Evolutionary conservation across 2,888 invertebrate species (phyloP).

Genomic region (Strigamia crassipes): DNA sequence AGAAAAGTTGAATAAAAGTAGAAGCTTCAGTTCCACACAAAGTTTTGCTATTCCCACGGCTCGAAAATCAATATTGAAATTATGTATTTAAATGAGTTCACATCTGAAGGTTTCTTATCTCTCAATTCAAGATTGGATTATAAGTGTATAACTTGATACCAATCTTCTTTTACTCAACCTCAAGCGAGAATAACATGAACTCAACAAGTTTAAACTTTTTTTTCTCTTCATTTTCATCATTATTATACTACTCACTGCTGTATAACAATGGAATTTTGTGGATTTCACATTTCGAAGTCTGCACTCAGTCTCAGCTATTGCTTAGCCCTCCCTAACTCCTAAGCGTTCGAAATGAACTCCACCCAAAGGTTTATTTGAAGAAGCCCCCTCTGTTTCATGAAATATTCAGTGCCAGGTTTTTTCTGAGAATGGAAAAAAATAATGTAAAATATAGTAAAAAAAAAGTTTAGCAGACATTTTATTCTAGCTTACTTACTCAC

Average conservation of each 20-base stretch:
- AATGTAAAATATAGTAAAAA: not conserved
- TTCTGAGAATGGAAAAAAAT: not conserved
- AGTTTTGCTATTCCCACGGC: not conserved
- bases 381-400: not conserved
- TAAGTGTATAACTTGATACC: not conserved
- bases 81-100: not conserved
- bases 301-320: not conserved
- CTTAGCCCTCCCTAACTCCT: not conserved
- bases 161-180: not conserved
- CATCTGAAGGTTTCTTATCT: not conserved
- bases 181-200: not conserved
- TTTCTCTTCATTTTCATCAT: not conserved
- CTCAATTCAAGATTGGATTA: not conserved
- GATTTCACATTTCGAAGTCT: not conserved
- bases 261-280: not conserved
- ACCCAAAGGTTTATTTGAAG: not conserved
- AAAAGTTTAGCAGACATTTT: not conserved
- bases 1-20: not conserved
- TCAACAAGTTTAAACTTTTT: too few species aligned
- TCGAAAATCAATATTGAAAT: not conserved
- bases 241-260: not conserved
- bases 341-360: not conserved
- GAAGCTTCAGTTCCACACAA: not conserved
- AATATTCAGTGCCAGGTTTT: not conserved
- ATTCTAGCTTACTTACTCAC: not conserved